These are phyloP conservation scores for Xenopus laevis DNA, from an alignment of 2,113 vertebrate genomes.

Conservation along the genomic window DNA sequence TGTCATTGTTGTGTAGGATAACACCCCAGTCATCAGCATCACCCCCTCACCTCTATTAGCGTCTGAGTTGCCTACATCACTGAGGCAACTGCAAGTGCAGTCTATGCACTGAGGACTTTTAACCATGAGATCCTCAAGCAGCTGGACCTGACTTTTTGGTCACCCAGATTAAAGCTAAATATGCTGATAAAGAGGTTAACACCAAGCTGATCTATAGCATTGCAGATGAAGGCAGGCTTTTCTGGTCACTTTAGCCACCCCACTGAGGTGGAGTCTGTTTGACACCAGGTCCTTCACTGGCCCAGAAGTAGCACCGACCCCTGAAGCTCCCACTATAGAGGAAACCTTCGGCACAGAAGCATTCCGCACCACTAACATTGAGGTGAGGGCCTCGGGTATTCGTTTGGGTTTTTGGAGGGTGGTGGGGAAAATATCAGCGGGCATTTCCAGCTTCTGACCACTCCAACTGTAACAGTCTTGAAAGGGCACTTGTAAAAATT, in stretches of 20 bases:
- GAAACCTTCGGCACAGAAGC: constrained; percentile 73
- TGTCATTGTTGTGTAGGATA: constrained; percentile 94
- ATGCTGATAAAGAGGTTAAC: constrained; percentile 83
- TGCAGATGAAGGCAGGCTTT: constrained; percentile 72
- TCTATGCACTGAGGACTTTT: constrained; percentile 94
- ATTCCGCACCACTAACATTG: constrained; percentile 66
- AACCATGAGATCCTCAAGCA: no score
- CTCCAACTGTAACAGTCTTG: constrained; percentile 83
- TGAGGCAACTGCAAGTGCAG: constrained; percentile 79
- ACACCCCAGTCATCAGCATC: constrained; percentile 84
- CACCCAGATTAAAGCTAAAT: constrained; percentile 82
- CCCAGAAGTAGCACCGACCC: no score
- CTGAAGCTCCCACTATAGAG: no score
- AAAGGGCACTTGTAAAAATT: constrained; percentile 92
- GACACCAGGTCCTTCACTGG: no score
- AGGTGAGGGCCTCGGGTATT: constrained; percentile 67
- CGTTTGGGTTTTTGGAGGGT: no score
- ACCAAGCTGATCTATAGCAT: constrained; percentile 83
- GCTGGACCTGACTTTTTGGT: constrained; percentile 86
- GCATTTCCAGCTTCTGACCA: no score
- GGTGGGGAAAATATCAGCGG: no score
- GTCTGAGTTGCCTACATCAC: constrained; percentile 63
- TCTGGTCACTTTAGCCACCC: constrained; percentile 69
- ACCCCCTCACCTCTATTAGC: constrained; percentile 76
- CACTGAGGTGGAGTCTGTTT: constrained; percentile 74